Conservation (phyloP, 2,797 vertebrate species). For the Apodemus agrarius region DNA sequence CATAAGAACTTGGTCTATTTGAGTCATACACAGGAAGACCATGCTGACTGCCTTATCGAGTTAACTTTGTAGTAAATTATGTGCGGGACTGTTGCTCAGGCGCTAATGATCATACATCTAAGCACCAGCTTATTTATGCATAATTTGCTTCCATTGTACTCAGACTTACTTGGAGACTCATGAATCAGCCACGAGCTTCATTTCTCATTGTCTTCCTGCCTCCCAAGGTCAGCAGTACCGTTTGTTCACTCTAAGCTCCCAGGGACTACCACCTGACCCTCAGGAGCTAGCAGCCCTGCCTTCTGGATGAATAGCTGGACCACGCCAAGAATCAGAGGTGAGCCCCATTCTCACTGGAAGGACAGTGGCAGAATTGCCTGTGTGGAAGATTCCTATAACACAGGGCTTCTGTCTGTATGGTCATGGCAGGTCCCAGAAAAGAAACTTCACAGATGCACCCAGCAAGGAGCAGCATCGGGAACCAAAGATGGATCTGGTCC, state of each 20-base stretch:
- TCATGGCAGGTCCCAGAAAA: background rate
- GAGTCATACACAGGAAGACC: background rate
- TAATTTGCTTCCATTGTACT: background rate
- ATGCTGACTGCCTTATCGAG: fast-evolving
- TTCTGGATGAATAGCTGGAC: fast-evolving
- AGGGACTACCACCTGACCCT: background rate
- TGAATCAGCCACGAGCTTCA: background rate
- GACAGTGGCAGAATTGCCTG: background rate
- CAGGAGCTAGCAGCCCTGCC: background rate
- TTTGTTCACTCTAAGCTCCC: background rate
- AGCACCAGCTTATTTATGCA: background rate
- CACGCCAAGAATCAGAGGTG: fast-evolving
- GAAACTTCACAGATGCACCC: no score
- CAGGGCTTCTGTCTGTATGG: fast-evolving
- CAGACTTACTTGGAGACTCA: background rate
- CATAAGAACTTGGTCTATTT: background rate
- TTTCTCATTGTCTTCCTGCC: background rate
- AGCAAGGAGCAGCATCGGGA: background rate
- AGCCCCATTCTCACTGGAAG: background rate
- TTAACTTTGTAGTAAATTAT: background rate
- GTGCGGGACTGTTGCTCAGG: background rate
- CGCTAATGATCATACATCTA: background rate
- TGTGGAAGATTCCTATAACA: background rate
- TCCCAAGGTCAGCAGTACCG: background rate
- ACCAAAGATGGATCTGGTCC: fast-evolving